Percentiles rank a stretch among this genome's conserved stretches.
Evolutionary conservation across 2,888 invertebrate genomes (phyloP).

Genomic region (Drosophila kanekoi): DNA sequence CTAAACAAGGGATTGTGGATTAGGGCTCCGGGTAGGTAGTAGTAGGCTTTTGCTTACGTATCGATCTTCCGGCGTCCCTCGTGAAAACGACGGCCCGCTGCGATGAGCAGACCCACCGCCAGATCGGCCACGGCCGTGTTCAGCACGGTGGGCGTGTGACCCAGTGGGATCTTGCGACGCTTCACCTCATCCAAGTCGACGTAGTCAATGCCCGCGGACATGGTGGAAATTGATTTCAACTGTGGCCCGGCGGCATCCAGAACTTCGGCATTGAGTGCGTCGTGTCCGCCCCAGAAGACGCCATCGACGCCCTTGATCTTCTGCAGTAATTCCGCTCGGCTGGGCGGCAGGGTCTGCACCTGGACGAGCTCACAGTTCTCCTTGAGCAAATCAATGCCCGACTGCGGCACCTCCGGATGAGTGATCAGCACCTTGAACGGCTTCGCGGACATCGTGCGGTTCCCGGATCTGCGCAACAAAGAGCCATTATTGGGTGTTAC

Average conservation of each 20-base stretch:
- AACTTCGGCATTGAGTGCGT: constrained; percentile 78
- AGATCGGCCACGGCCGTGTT: constrained; percentile 93
- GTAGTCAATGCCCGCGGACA: constrained; percentile 95
- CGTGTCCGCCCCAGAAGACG: constrained; percentile 82
- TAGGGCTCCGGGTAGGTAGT: no score
- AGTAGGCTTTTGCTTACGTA: constrained; percentile 70
- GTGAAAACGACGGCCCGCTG: constrained; percentile 91
- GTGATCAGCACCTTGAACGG: constrained; percentile 89
- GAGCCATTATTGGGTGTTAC: constrained; percentile 48
- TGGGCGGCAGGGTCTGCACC: constrained; percentile 75
- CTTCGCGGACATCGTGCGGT: constrained; percentile 65
- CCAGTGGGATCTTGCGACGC: constrained; percentile 90
- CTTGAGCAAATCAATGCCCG: constrained; percentile 88
- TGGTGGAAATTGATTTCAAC: constrained; percentile 91
- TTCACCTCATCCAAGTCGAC: constrained; percentile 91
- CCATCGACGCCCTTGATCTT: constrained; percentile 83
- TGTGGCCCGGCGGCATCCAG: constrained; percentile 86
- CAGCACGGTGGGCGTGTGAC: constrained; percentile 92
- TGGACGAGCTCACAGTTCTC: constrained; percentile 83
- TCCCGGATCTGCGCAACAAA: constrained; percentile 47
- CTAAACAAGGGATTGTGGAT: constrained; percentile 71
- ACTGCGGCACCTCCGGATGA: constrained; percentile 88
- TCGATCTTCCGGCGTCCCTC: constrained; percentile 90
- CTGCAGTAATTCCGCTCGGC: constrained; percentile 79
- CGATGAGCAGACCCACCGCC: constrained; percentile 91